These are phyloP conservation scores for Arrhopalites spinosus DNA, from an alignment of 2,888 invertebrate species.

Conservation along the genomic window DNA sequence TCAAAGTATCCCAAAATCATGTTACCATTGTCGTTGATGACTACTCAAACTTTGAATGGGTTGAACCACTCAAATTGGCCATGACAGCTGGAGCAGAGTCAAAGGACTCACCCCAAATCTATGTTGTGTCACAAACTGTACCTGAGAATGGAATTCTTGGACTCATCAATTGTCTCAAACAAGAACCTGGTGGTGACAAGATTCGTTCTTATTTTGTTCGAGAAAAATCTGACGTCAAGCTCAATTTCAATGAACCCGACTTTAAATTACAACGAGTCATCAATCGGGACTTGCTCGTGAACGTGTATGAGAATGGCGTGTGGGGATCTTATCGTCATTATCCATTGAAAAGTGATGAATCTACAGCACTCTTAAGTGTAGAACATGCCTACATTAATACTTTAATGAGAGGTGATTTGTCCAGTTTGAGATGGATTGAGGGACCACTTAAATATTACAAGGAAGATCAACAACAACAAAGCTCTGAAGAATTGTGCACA, in stretches of 20 bases:
- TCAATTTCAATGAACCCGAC: constrained; percentile 66
- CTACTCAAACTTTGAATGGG: constrained; percentile 73
- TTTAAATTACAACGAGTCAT: constrained; percentile 65
- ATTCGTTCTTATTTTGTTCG: constrained; percentile 71
- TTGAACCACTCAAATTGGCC: constrained; percentile 77
- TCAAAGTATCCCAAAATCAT: neutral
- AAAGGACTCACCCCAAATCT: constrained; percentile 59
- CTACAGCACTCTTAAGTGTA: constrained; percentile 61
- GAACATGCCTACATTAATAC: constrained; percentile 96
- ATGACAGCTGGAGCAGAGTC: constrained; percentile 67
- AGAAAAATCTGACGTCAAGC: constrained; percentile 68
- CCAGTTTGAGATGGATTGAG: constrained; percentile 92
- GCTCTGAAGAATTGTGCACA: constrained; percentile 72
- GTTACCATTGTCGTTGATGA: constrained; percentile 72
- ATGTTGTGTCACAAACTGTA: constrained; percentile 72
- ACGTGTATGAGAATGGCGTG: constrained; percentile 75
- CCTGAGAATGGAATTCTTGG: constrained; percentile 80
- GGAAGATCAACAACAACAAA: constrained; percentile 57
- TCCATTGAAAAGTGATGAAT: constrained; percentile 60
- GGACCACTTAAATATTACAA: constrained; percentile 73
- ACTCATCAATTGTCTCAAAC: constrained; percentile 85
- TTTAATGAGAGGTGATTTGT: constrained; percentile 87
- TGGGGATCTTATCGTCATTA: constrained; percentile 91
- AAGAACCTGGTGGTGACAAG: constrained; percentile 81
- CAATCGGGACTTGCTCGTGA: constrained; percentile 76